Conservation (phyloP, 2,888 invertebrate species). For the Andrena haemorrhoa region DNA sequence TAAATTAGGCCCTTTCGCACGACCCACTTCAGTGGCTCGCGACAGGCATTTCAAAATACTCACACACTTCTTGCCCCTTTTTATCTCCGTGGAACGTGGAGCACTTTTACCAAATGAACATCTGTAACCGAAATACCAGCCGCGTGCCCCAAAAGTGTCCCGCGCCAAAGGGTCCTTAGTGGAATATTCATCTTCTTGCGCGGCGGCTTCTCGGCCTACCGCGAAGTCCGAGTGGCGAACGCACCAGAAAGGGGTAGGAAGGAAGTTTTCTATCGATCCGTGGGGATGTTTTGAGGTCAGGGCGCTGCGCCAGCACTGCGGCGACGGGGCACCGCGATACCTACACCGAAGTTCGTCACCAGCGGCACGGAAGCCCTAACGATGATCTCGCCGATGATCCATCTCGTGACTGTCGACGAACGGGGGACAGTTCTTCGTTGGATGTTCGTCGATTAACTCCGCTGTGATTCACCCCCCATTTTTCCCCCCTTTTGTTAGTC, state of each 20-base stretch:
- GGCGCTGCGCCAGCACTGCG: conserved; percentile 84
- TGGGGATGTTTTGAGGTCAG: conserved; percentile 83
- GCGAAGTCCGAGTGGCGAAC: conserved; percentile 64
- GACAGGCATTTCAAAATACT: no score
- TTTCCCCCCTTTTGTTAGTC: background rate
- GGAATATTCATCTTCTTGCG: conserved; percentile 64
- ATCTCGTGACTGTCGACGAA: background rate
- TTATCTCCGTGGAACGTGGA: no score
- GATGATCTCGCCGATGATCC: conserved; percentile 27
- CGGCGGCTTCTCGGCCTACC: conserved; percentile 32
- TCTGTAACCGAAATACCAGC: no score
- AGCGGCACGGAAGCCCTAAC: conserved; percentile 6
- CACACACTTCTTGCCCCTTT: no score
- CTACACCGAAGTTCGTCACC: conserved; percentile 53
- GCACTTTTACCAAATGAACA: no score
- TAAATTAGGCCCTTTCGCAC: background rate
- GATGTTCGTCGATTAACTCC: background rate
- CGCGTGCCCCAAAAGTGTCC: no score
- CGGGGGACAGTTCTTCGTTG: background rate
- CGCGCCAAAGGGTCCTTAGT: conserved; percentile 1
- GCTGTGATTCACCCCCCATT: background rate
- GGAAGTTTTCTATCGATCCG: conserved; percentile 82
- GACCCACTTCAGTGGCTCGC: no score
- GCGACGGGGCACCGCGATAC: conserved; percentile 71
- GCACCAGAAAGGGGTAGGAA: conserved; percentile 73